Base-by-base conservation (phyloP, 2,797 vertebrate species). In the Pangasius djambal region DNA sequence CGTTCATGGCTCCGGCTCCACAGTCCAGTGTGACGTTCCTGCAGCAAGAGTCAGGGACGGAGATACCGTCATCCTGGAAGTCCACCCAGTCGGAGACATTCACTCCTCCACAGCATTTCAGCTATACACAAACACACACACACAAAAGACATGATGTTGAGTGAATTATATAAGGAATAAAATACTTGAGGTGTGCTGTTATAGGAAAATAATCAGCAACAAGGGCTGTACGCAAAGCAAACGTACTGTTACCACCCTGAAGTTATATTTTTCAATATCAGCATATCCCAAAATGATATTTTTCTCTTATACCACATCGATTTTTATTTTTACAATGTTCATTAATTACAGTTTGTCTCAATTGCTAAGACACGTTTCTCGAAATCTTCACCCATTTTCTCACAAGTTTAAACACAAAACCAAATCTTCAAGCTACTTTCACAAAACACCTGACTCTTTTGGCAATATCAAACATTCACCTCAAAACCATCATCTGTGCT, bases 31-130 rank as follows among this genome's bases (percentile, higher is more conserved):
- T 87, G 69, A 88, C 0, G 0, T 93, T 96, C 44, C 83, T 0
- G 37, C 98, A 98, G 94, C 97, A 99, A 0, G 97, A 97, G 70
- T 95, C 94, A 0, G 98, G 98, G 81, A 98, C 96, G 0, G 87
- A 86, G 0, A 15, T 8, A 0, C 0, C 3, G 2, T 82, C 86
- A 0, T 9, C 0, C 0, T 0, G 4, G 2, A 93, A 93, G 25
- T 0, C 0, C 0, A 0, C 88, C 98, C 98, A 98, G 86, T 98
- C 97, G 0, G 87, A n/a, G 12, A 95, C 96, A 65, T 92, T 95
- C 86, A 87, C 92, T 20, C 89, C 93, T 0, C 98, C 98, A 0
- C 97, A 99, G 95, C 98, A 99, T 1, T 91, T 5, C 88, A 96
- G 89, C 98, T 99, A 89, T 0, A 6, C 1, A 82, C 78, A 86